Evolutionary conservation across 1,140 invertebrate species (phyloP).

Genomic region (Drosophila baimaii): DNA sequence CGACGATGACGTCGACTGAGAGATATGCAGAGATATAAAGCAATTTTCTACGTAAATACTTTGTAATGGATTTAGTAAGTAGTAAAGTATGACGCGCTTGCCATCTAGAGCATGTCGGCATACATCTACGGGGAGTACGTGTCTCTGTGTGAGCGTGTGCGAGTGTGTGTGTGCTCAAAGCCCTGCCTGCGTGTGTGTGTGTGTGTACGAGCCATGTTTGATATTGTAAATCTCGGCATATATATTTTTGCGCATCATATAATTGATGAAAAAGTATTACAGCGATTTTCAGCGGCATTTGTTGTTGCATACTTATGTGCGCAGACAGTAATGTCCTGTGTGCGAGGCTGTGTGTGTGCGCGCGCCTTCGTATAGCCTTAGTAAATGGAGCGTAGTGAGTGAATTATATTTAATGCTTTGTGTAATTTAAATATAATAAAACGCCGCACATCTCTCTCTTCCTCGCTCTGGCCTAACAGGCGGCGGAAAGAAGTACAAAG

Average conservation of each 20-base stretch:
- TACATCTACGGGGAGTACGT: constrained; percentile 30
- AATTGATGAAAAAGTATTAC: constrained; percentile 83
- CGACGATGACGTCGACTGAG: constrained; percentile 63
- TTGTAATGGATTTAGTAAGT: constrained; percentile 83
- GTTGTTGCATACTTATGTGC: constrained; percentile 48
- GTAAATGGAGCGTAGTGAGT: constrained; percentile 81
- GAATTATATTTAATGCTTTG: constrained; percentile 83
- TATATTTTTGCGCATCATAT: constrained; percentile 80
- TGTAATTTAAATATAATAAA: constrained; percentile 83
- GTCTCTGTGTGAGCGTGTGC: constrained; percentile 13
- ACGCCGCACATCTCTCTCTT: constrained; percentile 48
- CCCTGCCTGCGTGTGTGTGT: constrained; percentile 25
- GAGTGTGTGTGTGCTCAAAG: constrained; percentile 42
- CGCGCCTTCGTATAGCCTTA: constrained; percentile 64
- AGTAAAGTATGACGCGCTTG: constrained; percentile 82
- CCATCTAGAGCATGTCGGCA: constrained; percentile 77
- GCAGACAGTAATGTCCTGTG: constrained; percentile 39
- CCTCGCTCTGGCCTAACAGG: constrained; percentile 1
- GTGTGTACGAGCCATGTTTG: constrained; percentile 61
- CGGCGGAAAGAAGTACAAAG: constrained; percentile 28
- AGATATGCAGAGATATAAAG: constrained; percentile 82
- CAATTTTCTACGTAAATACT: constrained; percentile 83
- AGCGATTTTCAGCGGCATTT: constrained; percentile 76
- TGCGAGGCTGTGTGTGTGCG: constrained; percentile 22
- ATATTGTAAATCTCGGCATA: constrained; percentile 80